These are phyloP conservation scores for Cichladusa arquata DNA, from an alignment of 2,113 vertebrate genomes.

Conservation along the genomic window DNA sequence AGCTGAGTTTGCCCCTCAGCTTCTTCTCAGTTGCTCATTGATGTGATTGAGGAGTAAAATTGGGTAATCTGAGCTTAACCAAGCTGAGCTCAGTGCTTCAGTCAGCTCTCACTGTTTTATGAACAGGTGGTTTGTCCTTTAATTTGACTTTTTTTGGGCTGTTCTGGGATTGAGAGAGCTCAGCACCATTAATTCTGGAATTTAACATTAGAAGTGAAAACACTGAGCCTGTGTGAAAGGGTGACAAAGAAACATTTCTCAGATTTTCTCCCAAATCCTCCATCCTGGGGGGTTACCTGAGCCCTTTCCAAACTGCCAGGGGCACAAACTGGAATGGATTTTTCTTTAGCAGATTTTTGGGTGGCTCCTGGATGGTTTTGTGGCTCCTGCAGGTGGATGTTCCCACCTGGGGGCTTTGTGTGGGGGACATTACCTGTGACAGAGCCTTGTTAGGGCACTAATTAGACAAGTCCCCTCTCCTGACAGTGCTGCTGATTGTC, in stretches of 20 bases:
- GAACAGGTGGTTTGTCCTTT: background rate
- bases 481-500: constrained; percentile 79
- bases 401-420: background rate
- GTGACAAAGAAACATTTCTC: background rate
- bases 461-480: constrained; percentile 74
- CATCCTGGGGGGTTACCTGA: accelerated
- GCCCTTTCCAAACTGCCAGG: background rate
- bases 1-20: background rate
- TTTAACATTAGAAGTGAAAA: background rate
- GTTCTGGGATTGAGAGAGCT: background rate
- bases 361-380: background rate
- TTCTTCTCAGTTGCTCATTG: too few relatives aligned
- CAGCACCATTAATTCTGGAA: background rate
- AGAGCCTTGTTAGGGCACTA: constrained; percentile 53
- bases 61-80: background rate
- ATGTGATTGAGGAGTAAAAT: background rate
- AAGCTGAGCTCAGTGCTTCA: background rate
- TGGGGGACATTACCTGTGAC: background rate
- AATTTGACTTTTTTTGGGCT: background rate
- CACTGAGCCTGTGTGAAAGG: background rate
- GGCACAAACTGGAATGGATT: accelerated
- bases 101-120: background rate
- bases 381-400: background rate
- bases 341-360: background rate
- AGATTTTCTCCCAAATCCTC: background rate